These are phyloP conservation scores for Platichthys stellatus DNA, from an alignment of 2,113 vertebrate species.

Conservation along the genomic window DNA sequence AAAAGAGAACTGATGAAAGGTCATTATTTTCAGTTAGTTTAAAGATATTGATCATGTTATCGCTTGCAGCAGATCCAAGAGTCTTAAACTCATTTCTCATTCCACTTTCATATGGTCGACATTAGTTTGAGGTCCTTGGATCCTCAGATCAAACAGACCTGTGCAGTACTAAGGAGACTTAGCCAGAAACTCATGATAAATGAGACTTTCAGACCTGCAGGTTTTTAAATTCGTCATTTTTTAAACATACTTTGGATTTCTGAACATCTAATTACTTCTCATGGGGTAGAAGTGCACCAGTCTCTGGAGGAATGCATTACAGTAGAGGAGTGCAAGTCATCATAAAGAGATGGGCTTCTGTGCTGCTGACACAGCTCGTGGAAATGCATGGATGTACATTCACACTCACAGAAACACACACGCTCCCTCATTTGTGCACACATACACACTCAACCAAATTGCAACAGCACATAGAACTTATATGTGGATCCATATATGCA, in stretches of 20 bases:
- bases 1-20: too few relatives aligned
- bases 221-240: too few relatives aligned
- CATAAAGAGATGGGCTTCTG: conserved; percentile 20
- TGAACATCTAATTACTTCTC: too few relatives aligned
- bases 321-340: conserved; percentile 7
- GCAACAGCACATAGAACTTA: not conserved
- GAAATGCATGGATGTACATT: not conserved
- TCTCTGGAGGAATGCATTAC: conserved; percentile 57
- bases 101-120: not conserved
- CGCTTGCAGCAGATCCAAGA: not conserved
- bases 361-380: conserved; percentile 53
- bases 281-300: not conserved
- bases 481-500: conserved; percentile 15
- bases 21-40: conserved; percentile 7
- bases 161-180: not conserved
- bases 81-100: not conserved
- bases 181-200: not conserved
- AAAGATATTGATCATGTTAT: conserved; percentile 31
- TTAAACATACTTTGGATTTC: too few relatives aligned
- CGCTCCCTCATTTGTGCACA: not conserved
- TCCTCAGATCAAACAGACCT: not conserved
- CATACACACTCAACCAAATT: not conserved
- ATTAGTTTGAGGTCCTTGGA: conserved; percentile 1
- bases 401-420: not conserved
- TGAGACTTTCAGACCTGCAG: too few relatives aligned